Conservation (phyloP, 2,888 invertebrate genomes). For the Callosobruchus maculatus region DNA sequence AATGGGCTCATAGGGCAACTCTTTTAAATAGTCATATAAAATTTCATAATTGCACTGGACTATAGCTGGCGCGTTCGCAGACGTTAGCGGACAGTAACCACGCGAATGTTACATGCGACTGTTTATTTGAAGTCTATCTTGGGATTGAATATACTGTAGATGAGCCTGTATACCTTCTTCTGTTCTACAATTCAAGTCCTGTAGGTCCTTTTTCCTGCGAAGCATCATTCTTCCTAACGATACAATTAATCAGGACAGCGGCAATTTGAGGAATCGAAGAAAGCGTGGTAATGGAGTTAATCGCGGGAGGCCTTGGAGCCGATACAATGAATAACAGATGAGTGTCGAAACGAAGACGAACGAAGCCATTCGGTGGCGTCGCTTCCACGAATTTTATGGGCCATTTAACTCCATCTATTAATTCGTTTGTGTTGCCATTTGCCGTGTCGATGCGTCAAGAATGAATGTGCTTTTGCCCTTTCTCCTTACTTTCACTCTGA, state of each 20-base stretch:
- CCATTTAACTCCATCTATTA: conserved; percentile 18
- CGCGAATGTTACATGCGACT: no score
- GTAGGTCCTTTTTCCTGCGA: not conserved
- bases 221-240: conserved; percentile 16
- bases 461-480: not conserved
- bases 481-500: not conserved
- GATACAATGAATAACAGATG: conserved; percentile 48
- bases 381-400: conserved; percentile 9
- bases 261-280: conserved; percentile 33
- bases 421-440: not conserved
- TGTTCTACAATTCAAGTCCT: not conserved
- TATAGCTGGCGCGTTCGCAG: no score
- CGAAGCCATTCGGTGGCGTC: conserved; percentile 30
- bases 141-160: no score
- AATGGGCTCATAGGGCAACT: no score
- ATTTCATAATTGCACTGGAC: no score
- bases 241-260: conserved; percentile 29
- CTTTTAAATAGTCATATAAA: no score
- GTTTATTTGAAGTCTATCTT: no score
- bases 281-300: conserved; percentile 34
- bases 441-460: not conserved
- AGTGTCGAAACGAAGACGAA: conserved; percentile 43
- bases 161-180: no score
- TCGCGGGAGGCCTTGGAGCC: conserved; percentile 32
- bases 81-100: no score